Evolutionary conservation across 1,140 invertebrate species (phyloP).

Genomic region (Chlorops oryzae): DNA sequence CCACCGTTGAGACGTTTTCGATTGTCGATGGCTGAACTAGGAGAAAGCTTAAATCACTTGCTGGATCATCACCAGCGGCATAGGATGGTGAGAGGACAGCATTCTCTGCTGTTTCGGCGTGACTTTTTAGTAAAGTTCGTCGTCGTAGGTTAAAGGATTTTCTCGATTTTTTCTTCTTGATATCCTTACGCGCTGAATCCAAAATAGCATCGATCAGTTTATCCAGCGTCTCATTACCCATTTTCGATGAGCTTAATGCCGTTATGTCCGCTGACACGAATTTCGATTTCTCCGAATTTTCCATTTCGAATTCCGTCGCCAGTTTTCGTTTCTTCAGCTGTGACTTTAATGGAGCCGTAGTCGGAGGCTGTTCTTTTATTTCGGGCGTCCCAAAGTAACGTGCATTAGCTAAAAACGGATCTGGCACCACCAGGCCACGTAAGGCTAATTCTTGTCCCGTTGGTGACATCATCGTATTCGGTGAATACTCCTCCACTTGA

Average conservation of each 20-base stretch:
- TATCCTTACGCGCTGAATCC: slow-evolving; percentile 40
- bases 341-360: neutral
- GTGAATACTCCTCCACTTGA: slow-evolving; percentile 37
- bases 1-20: slow-evolving; percentile 1
- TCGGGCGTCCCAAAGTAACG: slow-evolving; percentile 28
- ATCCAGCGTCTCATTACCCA: slow-evolving; percentile 43
- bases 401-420: slow-evolving; percentile 37
- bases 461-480: slow-evolving; percentile 27
- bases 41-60: slow-evolving; percentile 38
- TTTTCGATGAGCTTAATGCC: slow-evolving; percentile 26
- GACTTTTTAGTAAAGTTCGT: slow-evolving; percentile 38
- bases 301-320: slow-evolving; percentile 24
- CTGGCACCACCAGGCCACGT: slow-evolving; percentile 28
- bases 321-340: slow-evolving; percentile 28
- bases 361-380: neutral
- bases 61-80: slow-evolving; percentile 41
- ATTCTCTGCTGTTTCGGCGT: slow-evolving; percentile 12
- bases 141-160: slow-evolving; percentile 38
- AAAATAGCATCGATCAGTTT: slow-evolving; percentile 43
- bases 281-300: neutral
- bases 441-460: slow-evolving; percentile 36
- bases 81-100: slow-evolving; percentile 40
- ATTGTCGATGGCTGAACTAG: slow-evolving; percentile 11
- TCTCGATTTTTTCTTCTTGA: slow-evolving; percentile 27
- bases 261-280: neutral